These are phyloP conservation scores for Gorsachius magnificus DNA, from an alignment of 2,797 vertebrate species.

Conservation along the genomic window DNA sequence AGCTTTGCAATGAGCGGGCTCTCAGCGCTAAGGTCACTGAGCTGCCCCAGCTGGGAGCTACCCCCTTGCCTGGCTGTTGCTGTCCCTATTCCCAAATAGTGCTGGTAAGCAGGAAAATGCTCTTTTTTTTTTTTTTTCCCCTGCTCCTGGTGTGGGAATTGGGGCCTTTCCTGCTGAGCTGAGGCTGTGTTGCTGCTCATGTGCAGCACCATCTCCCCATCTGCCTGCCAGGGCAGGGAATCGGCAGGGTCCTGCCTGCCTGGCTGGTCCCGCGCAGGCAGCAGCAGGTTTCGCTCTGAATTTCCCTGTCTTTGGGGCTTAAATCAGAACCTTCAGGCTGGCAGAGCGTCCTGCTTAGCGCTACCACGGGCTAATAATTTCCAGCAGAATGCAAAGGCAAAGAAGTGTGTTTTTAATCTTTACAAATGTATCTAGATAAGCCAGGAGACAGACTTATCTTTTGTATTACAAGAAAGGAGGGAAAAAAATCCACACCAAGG, in stretches of 20 bases:
- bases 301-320: not conserved
- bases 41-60: not conserved
- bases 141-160: not conserved
- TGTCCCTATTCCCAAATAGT: not conserved
- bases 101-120: not conserved
- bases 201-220: not conserved
- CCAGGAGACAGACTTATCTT: conserved; percentile 52
- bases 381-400: conserved; percentile 20
- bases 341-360: not conserved
- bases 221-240: not conserved
- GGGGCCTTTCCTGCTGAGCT: not conserved
- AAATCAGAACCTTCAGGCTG: conserved; percentile 1
- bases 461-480: conserved; percentile 14
- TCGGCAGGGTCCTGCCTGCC: not conserved
- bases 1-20: not conserved
- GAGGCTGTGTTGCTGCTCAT: accelerated
- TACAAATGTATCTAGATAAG: conserved; percentile 58
- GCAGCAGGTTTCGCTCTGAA: not conserved
- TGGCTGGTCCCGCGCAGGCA: not conserved
- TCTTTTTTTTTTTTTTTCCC: not conserved
- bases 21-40: not conserved
- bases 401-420: conserved; percentile 42
- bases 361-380: conserved; percentile 5
- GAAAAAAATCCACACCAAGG: not conserved
- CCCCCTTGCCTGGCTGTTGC: not conserved